Base-by-base conservation (phyloP, 2,113 vertebrate species). In the Gnathonemus echidnorhynchus region DNA sequence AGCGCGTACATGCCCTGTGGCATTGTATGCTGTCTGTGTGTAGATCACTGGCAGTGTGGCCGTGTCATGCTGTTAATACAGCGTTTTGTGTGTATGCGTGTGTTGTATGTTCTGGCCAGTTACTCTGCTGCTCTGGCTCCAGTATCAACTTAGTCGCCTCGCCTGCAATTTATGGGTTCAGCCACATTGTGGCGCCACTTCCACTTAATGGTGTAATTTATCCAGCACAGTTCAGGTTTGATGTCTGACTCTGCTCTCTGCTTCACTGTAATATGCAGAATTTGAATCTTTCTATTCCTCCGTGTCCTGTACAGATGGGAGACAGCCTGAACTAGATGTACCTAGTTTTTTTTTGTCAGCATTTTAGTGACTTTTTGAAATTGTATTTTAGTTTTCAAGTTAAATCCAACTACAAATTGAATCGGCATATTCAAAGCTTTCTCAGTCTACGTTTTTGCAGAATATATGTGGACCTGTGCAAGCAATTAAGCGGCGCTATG, bases 171-270 rank as follows among this genome's bases (percentile, higher is more conserved):
- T 24, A n/a, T 80, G 24, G 80, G 52, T 89, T 84, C 39, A 17
- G 89, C 39, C 89, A 89, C 89, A 42, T 21, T 56, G 89, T 86
- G 80, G 80, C 80, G 9, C 80, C 89, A 89, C 46, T 86, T 89
- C 77, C 80, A 85, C 39, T 62, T 89, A 89, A 84, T 17, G 24
- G 35, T 85, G 50, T 62, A n/a, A n/a, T 46, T 50, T 53, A 48
- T 50, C 9, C 80, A 19, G n/a, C 13, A 84, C 7, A 21, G 45
- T 89, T 52, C 50, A 84, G 74, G 77, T 89, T 70, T 58, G 24
- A 56, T 15, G 49, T 53, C 39, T 56, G 13, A 49, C 77, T 52
- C 50, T 80, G 88, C 88, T 84, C 31, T 83, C 31, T n/a, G 27
- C 88, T 53, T 89, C 88, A 89, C 70, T 89, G 48, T 89, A 53